Evolutionary conservation across 2,888 invertebrate genomes (phyloP), one percentile per base, ranked within the genome.

Genomic region (Amiota mariae): DNA sequence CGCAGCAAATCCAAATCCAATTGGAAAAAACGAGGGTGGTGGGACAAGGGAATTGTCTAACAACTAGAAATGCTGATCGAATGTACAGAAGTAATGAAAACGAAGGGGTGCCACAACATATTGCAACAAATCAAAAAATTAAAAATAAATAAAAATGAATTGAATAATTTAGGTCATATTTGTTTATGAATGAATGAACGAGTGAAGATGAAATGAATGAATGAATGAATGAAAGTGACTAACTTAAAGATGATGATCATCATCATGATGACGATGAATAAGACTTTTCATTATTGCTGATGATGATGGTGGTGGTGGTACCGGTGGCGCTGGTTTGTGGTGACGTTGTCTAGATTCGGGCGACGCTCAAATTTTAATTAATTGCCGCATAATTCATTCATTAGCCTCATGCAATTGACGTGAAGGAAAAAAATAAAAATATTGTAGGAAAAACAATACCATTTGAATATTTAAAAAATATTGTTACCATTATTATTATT

Each of bases 91-190:
- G 12, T 57, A 49, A 54, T 48, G 56, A 48, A 12, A 8, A 77
- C 70, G 74, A 71, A 74, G 70, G 36, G 36, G 66, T 73, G 54
- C 63, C 49, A 48, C 61, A 13, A 63, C 48, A 75, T 82, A 79
- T 85, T 81, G 85, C 81, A 86, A 83, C 80, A 87, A 87, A 87
- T 88, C 87, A 82, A 86, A 85, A 87, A 88, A 88, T 88, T 87
- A 88, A 88, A 87, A 88, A 85, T 85, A 88, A 88, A 88, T 88
- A 88, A 87, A 86, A 82, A 81, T 76, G 86, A 88, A 88, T 87
- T 88, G 86, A 88, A 88, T 85, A 88, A 88, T 88, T 88, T 87
- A 82, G 87, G 88, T 88, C 88, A 88, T 79, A 79, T 80, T 81
- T 79, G 77, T 80, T 80, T 78, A 77, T 78, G 76, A 73, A 72